Percentiles rank a stretch among this genome's conserved stretches.
These are phyloP conservation scores for Sorex maritimensis DNA, from an alignment of 2,797 vertebrate genomes.

Conservation along the genomic window DNA sequence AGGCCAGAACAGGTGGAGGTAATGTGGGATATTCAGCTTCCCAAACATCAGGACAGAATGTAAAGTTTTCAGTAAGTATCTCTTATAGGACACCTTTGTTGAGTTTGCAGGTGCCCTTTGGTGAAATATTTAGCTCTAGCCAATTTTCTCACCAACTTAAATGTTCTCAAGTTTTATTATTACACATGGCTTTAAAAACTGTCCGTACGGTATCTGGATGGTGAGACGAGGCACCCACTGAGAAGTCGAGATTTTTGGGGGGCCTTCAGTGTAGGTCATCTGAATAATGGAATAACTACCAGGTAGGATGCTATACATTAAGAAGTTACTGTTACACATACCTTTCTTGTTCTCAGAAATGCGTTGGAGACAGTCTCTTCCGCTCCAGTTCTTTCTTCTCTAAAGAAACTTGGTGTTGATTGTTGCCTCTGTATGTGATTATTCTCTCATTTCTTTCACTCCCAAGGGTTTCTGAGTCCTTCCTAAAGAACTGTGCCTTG, in stretches of 20 bases:
- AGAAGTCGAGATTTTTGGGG: not conserved
- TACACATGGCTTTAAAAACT: not conserved
- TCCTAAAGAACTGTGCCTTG: not conserved
- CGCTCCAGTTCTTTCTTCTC: not conserved
- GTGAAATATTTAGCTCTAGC: conserved; percentile 20
- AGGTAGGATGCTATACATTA: not conserved
- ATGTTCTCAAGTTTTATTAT: conserved; percentile 10
- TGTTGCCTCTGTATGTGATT: not conserved
- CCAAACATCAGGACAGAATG: conserved; percentile 34
- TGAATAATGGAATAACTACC: not conserved
- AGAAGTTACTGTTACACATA: not conserved
- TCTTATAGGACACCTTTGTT: conserved; percentile 4
- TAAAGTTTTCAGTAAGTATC: conserved; percentile 36
- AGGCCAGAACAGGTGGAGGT: conserved; percentile 45
- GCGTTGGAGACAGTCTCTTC: not conserved
- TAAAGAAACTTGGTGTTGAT: not conserved
- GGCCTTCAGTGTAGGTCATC: not conserved
- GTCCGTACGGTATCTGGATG: not conserved
- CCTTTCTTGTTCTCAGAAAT: not conserved
- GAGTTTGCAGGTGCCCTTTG: conserved; percentile 13
- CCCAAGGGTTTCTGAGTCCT: not conserved
- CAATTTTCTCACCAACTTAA: conserved; percentile 44
- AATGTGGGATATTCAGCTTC: conserved; percentile 18
- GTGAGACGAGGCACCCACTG: not conserved
- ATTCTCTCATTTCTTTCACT: not conserved